Evolutionary conservation across 2,888 invertebrate genomes (phyloP), one percentile per base, ranked within the genome.

Genomic region (Meloe dianella): DNA sequence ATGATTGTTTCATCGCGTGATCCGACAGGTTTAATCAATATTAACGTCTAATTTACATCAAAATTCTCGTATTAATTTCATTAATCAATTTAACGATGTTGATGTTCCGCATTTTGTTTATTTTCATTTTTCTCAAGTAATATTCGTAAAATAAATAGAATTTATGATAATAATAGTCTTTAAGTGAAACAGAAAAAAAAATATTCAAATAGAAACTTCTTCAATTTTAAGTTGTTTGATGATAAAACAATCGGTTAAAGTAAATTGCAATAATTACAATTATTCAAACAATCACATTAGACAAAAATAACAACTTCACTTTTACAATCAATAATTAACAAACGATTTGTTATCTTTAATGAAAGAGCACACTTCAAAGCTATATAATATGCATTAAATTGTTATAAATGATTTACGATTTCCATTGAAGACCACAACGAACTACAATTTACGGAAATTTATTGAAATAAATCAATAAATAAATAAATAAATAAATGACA

Each of bases 21-120:
- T 63, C 63, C 63, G 66, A 66, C 66, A 63, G 17, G n/a, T 66
- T 66, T 66, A 17, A 57, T 57, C 63, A 66, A 63, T 66, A 63
- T 60, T 47, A 17, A 61, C 51, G 47, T 66, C 63, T 56, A 62
- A 66, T 66, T 66, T 66, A 61, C 66, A 60, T 66, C 54, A 63
- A 47, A 66, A 66, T 63, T 66, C 60, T 66, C 66, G 38, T 57
- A 66, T 62, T 60, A 59, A 66, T 66, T 60, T 60, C 60, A 22
- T 38, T 54, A 63, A 61, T 66, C 47, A 63, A 63, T 62, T 35
- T 35, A 14, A 35, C 12, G 35, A 35, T 35, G 35, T 35, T 35
- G 35, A 35, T 1, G 4, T 35, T 35, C 12, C 12, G 9, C 8
- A 3, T 2, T 32, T 30, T 3, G 32, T 32, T 10, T n/a, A 32